Conservation (phyloP, 2,113 vertebrate species). For the Callaeas wilsoni region DNA sequence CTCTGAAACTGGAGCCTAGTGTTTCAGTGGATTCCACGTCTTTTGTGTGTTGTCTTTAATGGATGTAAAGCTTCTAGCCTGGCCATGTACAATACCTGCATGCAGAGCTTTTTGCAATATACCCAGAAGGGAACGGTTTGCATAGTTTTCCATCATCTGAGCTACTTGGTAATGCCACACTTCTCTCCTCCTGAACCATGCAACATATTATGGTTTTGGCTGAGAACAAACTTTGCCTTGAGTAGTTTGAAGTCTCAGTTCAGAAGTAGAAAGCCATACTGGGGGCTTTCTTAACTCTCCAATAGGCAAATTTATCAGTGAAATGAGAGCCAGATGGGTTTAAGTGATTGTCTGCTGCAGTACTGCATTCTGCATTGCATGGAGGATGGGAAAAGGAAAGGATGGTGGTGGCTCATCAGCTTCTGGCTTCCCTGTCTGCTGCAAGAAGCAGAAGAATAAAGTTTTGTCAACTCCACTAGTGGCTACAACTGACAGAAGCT, state of each 20-base stretch:
- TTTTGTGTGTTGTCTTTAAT: background rate
- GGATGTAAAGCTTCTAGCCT: background rate
- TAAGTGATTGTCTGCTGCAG: background rate
- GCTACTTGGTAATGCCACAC: background rate
- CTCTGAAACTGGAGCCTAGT: background rate
- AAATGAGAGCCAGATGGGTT: background rate
- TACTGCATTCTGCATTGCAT: accelerated
- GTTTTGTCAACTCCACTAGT: background rate
- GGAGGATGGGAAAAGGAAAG: background rate
- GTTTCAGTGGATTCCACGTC: background rate
- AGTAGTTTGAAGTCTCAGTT: background rate
- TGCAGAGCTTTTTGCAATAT: background rate
- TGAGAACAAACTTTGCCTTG: background rate
- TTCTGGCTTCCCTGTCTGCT: background rate
- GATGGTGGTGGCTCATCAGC: background rate
- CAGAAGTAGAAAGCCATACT: background rate
- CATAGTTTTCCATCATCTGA: background rate
- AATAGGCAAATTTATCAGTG: background rate
- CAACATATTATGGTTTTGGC: background rate
- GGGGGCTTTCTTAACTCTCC: background rate
- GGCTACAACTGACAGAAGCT: conserved; percentile 2
- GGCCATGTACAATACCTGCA: background rate
- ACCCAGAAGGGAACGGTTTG: background rate
- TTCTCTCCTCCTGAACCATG: background rate
- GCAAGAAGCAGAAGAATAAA: background rate